Evolutionary conservation across 1,140 invertebrate species (phyloP), one percentile per base, ranked within the genome.

Genomic region (Arion vulgaris): DNA sequence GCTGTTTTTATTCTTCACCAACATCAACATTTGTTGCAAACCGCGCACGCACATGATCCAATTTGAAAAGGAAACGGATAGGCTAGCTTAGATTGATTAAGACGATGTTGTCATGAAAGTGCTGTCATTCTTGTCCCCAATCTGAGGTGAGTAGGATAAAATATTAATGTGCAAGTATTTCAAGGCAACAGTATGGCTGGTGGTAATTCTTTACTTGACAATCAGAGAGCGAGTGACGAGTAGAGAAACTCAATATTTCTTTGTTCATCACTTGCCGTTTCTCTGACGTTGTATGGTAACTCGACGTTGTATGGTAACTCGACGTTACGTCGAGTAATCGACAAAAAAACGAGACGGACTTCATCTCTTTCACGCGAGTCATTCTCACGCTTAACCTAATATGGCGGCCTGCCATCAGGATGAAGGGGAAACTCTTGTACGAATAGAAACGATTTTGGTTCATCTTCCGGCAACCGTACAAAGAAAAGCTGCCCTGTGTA

Each of bases 261-360:
- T 72, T 72, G 69, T 72, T 36, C 69, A 72, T 32, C 69, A 72
- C 69, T 72, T 41, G 69, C 66, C n/a, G n/a, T 36, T 69, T 69
- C 66, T 36, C 26, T 13, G 69, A n/a, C n/a, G n/a, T n/a, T n/a
- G n/a, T n/a, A n/a, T n/a, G n/a, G n/a, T n/a, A n/a, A n/a, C n/a
- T n/a, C n/a, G n/a, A 34, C 15, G 9, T 72, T 72, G 17, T 72
- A 72, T 36, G 69, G 39, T 72, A 72, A 72, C n/a, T n/a, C n/a
- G n/a, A n/a, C n/a, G n/a, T n/a, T n/a, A n/a, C 15, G 69, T 41
- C 34, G 69, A 41, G 69, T 41, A 72, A 72, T 72, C 69, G 69
- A 72, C 34, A 38, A 41, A n/a, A n/a, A 15, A 72, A 72, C 39
- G 34, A n/a, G 69, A 34, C 34, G 5, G 69, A 17, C 69, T 36